Conservation (phyloP, 2,888 invertebrate genomes). For the Trachelus troglodyta region DNA sequence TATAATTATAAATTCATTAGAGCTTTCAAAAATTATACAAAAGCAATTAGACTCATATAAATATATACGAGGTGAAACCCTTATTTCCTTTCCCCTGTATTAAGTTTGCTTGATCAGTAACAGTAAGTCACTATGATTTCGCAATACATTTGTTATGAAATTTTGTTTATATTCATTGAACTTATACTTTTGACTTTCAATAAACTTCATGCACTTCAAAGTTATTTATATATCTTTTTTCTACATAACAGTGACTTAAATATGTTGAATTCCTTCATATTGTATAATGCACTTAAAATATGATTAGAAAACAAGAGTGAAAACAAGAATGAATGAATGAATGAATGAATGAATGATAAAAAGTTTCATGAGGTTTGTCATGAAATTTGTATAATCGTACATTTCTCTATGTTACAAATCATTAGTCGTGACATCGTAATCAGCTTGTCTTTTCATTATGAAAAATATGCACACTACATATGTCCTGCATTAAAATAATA, state of each 20-base stretch:
- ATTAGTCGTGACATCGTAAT: not conserved
- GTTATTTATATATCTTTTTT: not conserved
- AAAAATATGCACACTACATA: not conserved
- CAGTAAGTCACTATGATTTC: not conserved
- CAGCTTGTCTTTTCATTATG: not conserved
- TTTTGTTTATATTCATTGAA: not conserved
- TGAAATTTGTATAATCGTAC: not conserved
- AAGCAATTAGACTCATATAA: not conserved
- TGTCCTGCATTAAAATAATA: not conserved
- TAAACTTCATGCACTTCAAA: not conserved
- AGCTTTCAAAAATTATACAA: not conserved
- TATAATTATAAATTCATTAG: not conserved
- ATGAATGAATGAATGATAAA: not conserved
- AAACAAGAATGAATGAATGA: not conserved
- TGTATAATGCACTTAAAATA: not conserved
- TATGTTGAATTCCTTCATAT: not conserved
- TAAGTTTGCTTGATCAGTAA: not conserved
- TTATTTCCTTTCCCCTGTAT: constrained; percentile 2
- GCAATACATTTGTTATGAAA: not conserved
- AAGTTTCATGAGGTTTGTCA: not conserved
- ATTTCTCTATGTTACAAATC: not conserved
- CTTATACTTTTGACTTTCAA: not conserved
- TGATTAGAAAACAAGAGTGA: not conserved
- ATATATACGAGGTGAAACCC: not conserved
- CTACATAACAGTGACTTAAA: not conserved